Conservation (phyloP, 2,888 invertebrate species). For the Watsonalla binaria region DNA sequence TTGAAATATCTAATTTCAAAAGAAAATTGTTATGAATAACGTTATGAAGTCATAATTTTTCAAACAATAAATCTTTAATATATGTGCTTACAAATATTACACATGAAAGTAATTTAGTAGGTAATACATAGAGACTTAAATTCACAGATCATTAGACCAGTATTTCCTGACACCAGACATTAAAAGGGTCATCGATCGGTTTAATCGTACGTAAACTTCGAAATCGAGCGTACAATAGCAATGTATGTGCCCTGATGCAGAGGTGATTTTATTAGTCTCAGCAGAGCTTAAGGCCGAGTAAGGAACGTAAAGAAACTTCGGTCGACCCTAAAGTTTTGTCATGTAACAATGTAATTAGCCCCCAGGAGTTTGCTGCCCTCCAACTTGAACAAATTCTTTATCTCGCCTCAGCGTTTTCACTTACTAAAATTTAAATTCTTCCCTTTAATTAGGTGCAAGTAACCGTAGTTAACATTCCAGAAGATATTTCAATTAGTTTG, state of each 20-base stretch:
- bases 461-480: neutral
- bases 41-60: no score
- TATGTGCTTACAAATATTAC: constrained; percentile 7
- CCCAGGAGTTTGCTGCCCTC: constrained; percentile 52
- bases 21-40: no score
- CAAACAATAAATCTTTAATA: no score
- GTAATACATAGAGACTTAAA: neutral
- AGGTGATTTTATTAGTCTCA: constrained; percentile 61
- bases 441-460: constrained; percentile 30
- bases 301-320: constrained; percentile 67
- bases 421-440: constrained; percentile 55
- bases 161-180: neutral
- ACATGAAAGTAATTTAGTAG: neutral
- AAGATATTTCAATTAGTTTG: neutral
- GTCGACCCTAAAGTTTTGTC: constrained; percentile 71
- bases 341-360: constrained; percentile 75
- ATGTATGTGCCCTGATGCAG: constrained; percentile 46
- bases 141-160: neutral
- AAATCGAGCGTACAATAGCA: constrained; percentile 3
- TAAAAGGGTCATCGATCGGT: neutral
- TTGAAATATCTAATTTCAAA: no score
- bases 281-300: constrained; percentile 48
- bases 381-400: constrained; percentile 68
- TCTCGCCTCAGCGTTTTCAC: constrained; percentile 60
- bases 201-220: neutral